Evolutionary conservation across 2,888 invertebrate genomes (phyloP), one percentile per base, ranked within the genome.

Genomic region (Rhagophthalmus giganteus): DNA sequence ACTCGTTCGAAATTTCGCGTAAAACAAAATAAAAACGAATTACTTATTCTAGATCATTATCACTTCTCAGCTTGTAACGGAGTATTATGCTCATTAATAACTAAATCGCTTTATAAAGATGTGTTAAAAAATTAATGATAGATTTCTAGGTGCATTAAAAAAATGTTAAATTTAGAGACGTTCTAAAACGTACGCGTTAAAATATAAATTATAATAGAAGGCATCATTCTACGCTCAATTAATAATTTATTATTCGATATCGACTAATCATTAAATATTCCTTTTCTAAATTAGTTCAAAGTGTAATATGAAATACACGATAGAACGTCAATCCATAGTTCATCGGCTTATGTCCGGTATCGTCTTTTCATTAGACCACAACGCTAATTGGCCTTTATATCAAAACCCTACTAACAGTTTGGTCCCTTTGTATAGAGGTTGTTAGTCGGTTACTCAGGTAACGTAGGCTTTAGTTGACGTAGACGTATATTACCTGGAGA

Each of bases 321-420:
- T 5, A 5, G 7, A 5, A 3, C 20, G 20, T n/a, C n/a, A 20
- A 7, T 27, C 28, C 44, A 28, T 27, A 13, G 26, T 26, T 41
- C 16, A 33, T 44, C 34, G 34, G 44, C 34, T 44, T 34, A 44
- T 44, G 44, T 33, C 44, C 44, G 20, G 34, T 34, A 28, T 44
- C 34, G 41, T 32, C 41, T 25, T 41, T 27, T 44, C 34, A 34
- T 44, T 34, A 33, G 34, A 34, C 32, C 11, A 44, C 34, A 33
- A 16, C 44, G 20, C 44, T 44, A 44, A 44, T 44, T 44, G 44
- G 44, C 34, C 8, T 25, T 44, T 44, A 34, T 34, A 34, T 34
- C 20, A 16, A 34, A 34, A 12, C 44, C 32, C 41, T 26, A 13
- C 27, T 40, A 40, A 11, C 40, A 40, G 24, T 39, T 41, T 13